These are phyloP conservation scores for Littorina saxatilis DNA, from an alignment of 1,140 invertebrate genomes.

Conservation along the genomic window DNA sequence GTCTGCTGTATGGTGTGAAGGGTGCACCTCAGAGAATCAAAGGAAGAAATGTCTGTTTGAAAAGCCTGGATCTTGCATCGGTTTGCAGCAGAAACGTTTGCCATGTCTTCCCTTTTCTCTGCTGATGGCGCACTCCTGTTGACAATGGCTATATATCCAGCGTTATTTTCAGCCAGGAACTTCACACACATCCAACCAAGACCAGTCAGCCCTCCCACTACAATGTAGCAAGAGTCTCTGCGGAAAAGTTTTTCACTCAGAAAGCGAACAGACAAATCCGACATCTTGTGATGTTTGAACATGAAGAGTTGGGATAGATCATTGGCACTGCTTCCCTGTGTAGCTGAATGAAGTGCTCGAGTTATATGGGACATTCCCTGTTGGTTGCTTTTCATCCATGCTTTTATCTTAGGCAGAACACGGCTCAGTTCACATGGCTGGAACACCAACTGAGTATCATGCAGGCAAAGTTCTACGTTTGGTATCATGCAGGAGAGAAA, in stretches of 20 bases:
- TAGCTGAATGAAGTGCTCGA: neutral
- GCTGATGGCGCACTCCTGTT: constrained; percentile 8
- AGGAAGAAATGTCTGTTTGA: constrained; percentile 1
- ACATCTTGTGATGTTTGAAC: neutral
- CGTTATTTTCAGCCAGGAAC: constrained; percentile 26
- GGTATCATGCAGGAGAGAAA: neutral
- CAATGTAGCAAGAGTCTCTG: constrained; percentile 40
- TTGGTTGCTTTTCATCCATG: neutral
- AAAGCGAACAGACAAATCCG: neutral
- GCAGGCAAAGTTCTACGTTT: neutral
- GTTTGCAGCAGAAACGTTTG: neutral
- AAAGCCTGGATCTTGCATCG: neutral
- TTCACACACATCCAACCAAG: constrained; percentile 48
- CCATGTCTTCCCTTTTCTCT: neutral
- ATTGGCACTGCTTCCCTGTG: neutral
- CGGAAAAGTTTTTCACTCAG: constrained; percentile 12
- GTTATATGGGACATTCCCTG: neutral
- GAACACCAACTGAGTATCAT: neutral
- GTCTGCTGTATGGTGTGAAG: neutral
- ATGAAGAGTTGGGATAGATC: neutral
- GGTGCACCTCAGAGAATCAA: neutral
- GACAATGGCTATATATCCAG: constrained; percentile 28
- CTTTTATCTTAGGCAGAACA: neutral
- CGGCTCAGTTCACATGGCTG: neutral
- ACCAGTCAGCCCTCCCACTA: constrained; percentile 54